Evolutionary conservation across 1,140 invertebrate genomes (phyloP), one percentile per base, ranked within the genome.

Genomic region (Drosophila quadrilineata): DNA sequence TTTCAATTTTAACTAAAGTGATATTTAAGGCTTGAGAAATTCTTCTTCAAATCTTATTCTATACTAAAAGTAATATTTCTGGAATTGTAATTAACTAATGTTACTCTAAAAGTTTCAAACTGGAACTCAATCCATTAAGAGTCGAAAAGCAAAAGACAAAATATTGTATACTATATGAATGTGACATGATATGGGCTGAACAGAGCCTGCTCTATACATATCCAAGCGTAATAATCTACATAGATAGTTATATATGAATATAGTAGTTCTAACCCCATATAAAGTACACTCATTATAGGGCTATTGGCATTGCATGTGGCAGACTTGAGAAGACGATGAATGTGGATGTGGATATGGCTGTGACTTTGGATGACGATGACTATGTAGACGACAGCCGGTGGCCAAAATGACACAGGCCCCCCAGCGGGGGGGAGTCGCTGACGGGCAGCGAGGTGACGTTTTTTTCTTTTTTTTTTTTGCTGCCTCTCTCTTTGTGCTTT

Each of bases 231-330:
- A 21, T 53, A 40, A 12, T 29, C n/a, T 48, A 31, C 17, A 9
- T 38, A 28, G 22, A n/a, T 26, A 19, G n/a, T 24, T 33, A 33
- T 9, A 4, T 33, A 33, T 33, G 21, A 3, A n/a, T 41, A 3
- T 43, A 3, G 4, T 31, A 21, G 12, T 45, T 31, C 29, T 79
- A 73, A 65, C 64, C 58, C 75, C 64, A 64, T 64, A 80, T 75
- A 82, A 80, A 80, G 52, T 65, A 57, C 31, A 70, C 71, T 82
- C 72, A 80, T 80, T 80, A 82, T 63, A 52, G 52, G 41, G 58
- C 73, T 35, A 57, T 66, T 60, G 38, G 38, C 63, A 60, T 66
- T 66, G 63, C 63, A 66, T 65, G 62, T 36, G 43, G 28, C 36
- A 35, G 35, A 21, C 16, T 46, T 49, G 48, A 43, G 56, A 22